Conservation (phyloP, 2,113 vertebrate species). For the Engraulis encrasicolus region DNA sequence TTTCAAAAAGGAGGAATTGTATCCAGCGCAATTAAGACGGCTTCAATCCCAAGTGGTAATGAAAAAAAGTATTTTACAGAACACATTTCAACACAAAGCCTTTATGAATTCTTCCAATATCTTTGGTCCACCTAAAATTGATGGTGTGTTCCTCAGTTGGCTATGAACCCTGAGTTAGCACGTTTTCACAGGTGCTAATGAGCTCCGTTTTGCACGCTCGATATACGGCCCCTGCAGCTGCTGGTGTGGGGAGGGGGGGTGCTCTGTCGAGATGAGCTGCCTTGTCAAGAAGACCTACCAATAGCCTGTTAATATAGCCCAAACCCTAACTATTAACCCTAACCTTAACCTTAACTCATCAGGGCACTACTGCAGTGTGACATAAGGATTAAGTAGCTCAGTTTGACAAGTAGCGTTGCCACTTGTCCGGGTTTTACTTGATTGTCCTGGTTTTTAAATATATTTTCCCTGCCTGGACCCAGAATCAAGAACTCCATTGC, state of each 20-base stretch:
- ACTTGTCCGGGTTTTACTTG: no score
- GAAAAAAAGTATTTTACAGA: neutral
- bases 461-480: no score
- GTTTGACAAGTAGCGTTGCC: no score
- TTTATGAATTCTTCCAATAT: neutral
- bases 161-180: neutral
- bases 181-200: neutral
- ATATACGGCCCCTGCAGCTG: neutral
- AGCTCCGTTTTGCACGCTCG: neutral
- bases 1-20: slow-evolving; percentile 6
- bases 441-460: no score
- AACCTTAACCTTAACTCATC: no score
- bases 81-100: neutral
- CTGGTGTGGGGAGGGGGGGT: neutral
- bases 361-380: no score
- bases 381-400: no score
- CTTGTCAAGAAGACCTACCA: no score
- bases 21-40: slow-evolving; percentile 1
- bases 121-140: neutral
- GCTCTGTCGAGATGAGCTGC: neutral
- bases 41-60: neutral
- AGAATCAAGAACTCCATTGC: no score
- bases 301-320: no score
- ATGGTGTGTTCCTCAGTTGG: neutral
- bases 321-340: no score